Evolutionary conservation across 1,140 invertebrate genomes (phyloP).

Genomic region (Dreissena polymorpha): DNA sequence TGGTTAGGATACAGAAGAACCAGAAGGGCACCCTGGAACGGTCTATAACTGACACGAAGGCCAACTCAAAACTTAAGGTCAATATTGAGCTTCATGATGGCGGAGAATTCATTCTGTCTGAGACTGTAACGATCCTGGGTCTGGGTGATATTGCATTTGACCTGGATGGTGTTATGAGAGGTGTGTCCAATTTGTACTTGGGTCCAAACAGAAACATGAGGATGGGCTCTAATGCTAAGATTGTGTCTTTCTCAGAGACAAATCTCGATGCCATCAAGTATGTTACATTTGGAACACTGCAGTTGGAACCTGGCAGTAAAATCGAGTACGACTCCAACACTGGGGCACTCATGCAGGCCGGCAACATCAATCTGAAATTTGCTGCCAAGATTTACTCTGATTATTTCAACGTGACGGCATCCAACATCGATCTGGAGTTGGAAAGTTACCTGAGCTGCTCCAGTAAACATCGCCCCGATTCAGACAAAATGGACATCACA

Average conservation of each 20-base stretch:
- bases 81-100: constrained; percentile 71
- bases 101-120: constrained; percentile 70
- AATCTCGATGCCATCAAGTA: constrained; percentile 51
- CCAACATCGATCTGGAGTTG: constrained; percentile 64
- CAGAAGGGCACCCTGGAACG: constrained; percentile 70
- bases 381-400: constrained; percentile 64
- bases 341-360: constrained; percentile 69
- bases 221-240: constrained; percentile 65
- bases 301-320: constrained; percentile 68
- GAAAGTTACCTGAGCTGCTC: constrained; percentile 66
- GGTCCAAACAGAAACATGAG: constrained; percentile 63
- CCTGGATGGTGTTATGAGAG: constrained; percentile 67
- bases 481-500: constrained; percentile 60
- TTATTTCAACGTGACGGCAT: constrained; percentile 68
- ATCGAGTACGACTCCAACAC: constrained; percentile 69
- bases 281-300: constrained; percentile 68
- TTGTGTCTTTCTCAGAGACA: constrained; percentile 64
- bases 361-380: constrained; percentile 66
- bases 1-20: constrained; percentile 63
- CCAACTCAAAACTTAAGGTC: constrained; percentile 68
- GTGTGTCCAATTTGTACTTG: constrained; percentile 68
- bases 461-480: constrained; percentile 59
- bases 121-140: constrained; percentile 69
- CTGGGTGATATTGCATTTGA: constrained; percentile 64
- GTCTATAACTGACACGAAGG: constrained; percentile 51